phyloP scores from a whole-genome alignment of 2,797 vertebrate species.

The Xerus rutilus region DNA sequence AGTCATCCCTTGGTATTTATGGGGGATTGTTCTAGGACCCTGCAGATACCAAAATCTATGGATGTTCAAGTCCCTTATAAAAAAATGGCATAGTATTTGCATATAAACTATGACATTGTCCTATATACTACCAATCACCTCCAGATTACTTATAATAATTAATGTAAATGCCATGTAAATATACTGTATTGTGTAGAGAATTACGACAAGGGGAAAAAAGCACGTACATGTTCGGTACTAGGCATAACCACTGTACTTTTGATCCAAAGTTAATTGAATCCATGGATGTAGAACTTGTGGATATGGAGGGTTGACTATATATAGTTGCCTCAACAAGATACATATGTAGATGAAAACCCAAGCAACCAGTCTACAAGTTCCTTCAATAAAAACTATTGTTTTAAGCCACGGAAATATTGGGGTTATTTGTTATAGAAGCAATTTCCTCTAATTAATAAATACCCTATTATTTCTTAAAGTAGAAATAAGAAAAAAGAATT shows the following conservation, averaged over 20 bases:
- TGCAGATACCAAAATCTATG: neutral
- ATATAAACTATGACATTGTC: neutral
- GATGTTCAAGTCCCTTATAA: neutral
- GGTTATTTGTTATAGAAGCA: neutral
- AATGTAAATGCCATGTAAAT: neutral
- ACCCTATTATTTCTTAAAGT: neutral
- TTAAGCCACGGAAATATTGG: neutral
- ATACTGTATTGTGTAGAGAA: neutral
- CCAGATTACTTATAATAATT: neutral
- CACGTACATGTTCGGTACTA: neutral
- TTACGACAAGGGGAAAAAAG: neutral
- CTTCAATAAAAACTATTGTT: slow-evolving; percentile 26
- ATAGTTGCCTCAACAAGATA: neutral
- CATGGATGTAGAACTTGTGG: neutral
- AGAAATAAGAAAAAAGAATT: slow-evolving; percentile 10
- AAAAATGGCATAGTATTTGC: neutral
- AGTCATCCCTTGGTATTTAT: no score
- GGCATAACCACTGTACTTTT: neutral
- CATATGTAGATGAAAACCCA: neutral
- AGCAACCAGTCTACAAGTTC: neutral
- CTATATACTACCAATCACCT: neutral
- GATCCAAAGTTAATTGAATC: neutral
- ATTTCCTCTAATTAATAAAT: neutral
- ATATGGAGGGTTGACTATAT: neutral
- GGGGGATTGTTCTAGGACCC: neutral